phyloP scores from a whole-genome alignment of 2,888 invertebrate genomes.

The Fabriciana adippe region DNA sequence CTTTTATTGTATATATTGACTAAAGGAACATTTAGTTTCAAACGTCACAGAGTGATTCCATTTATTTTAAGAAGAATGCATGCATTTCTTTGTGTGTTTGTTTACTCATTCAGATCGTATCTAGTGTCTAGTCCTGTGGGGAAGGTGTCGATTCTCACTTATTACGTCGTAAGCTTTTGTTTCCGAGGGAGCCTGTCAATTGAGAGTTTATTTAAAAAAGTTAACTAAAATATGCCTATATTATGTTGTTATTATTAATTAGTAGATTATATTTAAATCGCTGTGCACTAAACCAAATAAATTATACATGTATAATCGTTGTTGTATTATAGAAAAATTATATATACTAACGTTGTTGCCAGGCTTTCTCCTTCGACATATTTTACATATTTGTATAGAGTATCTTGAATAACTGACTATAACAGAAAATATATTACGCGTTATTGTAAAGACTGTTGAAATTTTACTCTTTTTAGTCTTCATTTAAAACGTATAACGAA shows the following conservation, averaged over 20 bases:
- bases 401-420: conserved; percentile 38
- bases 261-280: conserved; percentile 58
- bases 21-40: conserved; percentile 58
- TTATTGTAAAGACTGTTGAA: conserved; percentile 43
- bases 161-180: conserved; percentile 67
- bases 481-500: conserved; percentile 22
- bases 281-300: conserved; percentile 78
- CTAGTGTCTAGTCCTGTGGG: conserved; percentile 78
- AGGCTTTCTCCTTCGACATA: conserved; percentile 59
- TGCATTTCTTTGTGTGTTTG: conserved; percentile 81
- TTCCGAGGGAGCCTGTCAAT: conserved; percentile 64
- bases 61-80: conserved; percentile 80
- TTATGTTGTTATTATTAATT: conserved; percentile 42
- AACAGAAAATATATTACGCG: conserved; percentile 43
- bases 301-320: conserved; percentile 45
- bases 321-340: conserved; percentile 32
- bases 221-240: conserved; percentile 42
- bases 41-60: conserved; percentile 78
- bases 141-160: conserved; percentile 73
- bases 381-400: conserved; percentile 39
- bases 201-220: conserved; percentile 46
- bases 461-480: conserved; percentile 30
- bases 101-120: conserved; percentile 73
- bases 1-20: conserved; percentile 71
- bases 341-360: conserved; percentile 49